Base-by-base conservation (phyloP, 2,113 vertebrate genomes). In the Climacteris rufus region DNA sequence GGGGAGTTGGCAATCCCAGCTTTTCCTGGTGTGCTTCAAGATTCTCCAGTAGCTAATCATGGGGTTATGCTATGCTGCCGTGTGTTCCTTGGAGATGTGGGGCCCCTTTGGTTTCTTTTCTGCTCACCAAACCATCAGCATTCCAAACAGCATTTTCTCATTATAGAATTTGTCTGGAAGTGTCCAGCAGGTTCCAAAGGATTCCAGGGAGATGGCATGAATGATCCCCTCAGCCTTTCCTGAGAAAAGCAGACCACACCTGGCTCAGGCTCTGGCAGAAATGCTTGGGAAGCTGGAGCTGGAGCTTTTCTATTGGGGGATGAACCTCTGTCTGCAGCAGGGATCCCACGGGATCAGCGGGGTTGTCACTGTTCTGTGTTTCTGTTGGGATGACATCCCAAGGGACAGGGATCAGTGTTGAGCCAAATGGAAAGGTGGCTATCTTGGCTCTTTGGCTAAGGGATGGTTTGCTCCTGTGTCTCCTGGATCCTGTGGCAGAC, bases 31-130 rank as follows among this genome's bases (percentile, higher is more conserved):
- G 1, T 12, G 24, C 31, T 10, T 60, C 2, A 5, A 3, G 20
- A 10, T 42, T 63, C 68, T 64, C 57, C 57, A 7, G 52, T 2
- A 31, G 27, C 63, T 71, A 3, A 22, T 63, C 2, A 1, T 0
- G 0, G 83, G 44, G 39, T 15, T 78, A 69, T 52, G 75, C 59
- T 78, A 5, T 5, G n/a, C 40, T 52, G 49, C 63, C 9, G 1
- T 6, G 56, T 31, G 75, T 12, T 52, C 54, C 61, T 31, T 1
- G 5, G 42, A 33, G 45, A 35, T 20, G 54, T 5, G n/a, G 71
- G 30, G 37, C 9, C 60, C 8, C 1, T 35, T 76, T 47, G 31
- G 50, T 75, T 83, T 49, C 40, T 54, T 30, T 31, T 15, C 12
- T 75, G 2, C 33, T 74, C 40, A 18, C 37, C 49, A 45, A n/a